Conservation (phyloP, 2,113 vertebrate species). For the Scalopus aquaticus region DNA sequence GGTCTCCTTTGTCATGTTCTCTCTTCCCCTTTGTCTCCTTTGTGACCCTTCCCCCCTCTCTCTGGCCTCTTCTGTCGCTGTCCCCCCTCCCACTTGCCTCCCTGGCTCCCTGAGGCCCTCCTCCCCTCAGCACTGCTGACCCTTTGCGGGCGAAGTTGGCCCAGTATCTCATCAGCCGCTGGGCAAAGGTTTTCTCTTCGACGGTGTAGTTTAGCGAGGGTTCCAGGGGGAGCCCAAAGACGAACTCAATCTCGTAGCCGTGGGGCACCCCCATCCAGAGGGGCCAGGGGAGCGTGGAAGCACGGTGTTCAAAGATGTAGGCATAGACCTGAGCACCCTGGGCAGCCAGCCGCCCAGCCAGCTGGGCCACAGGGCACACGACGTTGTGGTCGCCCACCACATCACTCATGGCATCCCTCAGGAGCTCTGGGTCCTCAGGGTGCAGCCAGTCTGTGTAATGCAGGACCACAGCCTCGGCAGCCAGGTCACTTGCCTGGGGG, state of each 20-base stretch:
- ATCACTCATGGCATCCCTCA: slow-evolving; percentile 93
- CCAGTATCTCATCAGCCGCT: slow-evolving; percentile 95
- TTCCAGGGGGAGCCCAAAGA: slow-evolving; percentile 93
- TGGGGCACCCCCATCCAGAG: slow-evolving; percentile 97
- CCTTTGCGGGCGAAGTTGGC: slow-evolving; percentile 94
- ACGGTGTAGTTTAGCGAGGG: slow-evolving; percentile 91
- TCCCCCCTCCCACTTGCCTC: neutral
- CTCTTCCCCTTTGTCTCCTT: neutral
- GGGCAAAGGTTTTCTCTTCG: slow-evolving; percentile 91
- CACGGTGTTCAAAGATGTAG: slow-evolving; percentile 93
- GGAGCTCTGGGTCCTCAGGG: slow-evolving; percentile 90
- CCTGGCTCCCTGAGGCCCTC: neutral
- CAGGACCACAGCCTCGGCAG: slow-evolving; percentile 92
- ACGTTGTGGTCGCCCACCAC: slow-evolving; percentile 96
- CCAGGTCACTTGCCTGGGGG: slow-evolving; percentile 93
- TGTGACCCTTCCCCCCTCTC: neutral
- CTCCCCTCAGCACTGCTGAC: slow-evolving; percentile 72
- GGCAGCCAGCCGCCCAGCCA: slow-evolving; percentile 88
- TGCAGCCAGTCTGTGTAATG: slow-evolving; percentile 96
- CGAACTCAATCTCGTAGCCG: slow-evolving; percentile 96
- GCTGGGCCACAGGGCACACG: slow-evolving; percentile 92
- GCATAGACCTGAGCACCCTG: slow-evolving; percentile 87
- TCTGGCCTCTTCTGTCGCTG: neutral
- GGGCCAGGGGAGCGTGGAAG: slow-evolving; percentile 93
- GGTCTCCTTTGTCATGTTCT: neutral